phyloP scores from a whole-genome alignment of 1,140 invertebrate genomes.

The Ylistrum balloti region DNA sequence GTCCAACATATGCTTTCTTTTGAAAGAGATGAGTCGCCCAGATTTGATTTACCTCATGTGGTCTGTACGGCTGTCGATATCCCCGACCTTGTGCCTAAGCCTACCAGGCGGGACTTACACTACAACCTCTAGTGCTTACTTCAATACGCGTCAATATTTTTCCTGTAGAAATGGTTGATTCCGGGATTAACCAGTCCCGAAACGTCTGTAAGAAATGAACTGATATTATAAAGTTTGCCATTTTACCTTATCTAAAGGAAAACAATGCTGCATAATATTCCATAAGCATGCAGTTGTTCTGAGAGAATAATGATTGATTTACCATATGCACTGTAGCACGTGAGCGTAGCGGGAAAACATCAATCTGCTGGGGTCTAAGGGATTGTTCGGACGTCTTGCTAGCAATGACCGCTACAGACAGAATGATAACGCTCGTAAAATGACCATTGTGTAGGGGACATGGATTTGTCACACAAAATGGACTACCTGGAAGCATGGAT shows the following conservation, averaged over 20 bases:
- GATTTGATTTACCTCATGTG: constrained; percentile 14
- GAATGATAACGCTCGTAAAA: not conserved
- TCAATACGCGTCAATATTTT: not conserved
- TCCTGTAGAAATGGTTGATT: not conserved
- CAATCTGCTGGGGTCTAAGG: constrained; percentile 13
- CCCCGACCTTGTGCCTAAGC: constrained; percentile 22
- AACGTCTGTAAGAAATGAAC: not conserved
- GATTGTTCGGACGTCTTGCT: not conserved
- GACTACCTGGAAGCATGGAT: constrained; percentile 17
- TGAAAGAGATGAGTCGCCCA: constrained; percentile 32
- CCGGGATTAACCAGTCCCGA: not conserved
- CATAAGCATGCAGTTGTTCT: not conserved
- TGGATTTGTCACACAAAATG: constrained; percentile 10
- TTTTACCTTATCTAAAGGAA: not conserved
- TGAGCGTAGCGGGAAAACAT: constrained; percentile 14
- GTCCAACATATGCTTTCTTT: constrained; percentile 34
- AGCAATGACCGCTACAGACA: not conserved
- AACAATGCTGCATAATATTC: not conserved
- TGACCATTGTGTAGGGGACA: not conserved
- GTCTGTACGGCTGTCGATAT: constrained; percentile 28
- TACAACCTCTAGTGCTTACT: not conserved
- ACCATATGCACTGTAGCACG: constrained; percentile 22
- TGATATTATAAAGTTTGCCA: not conserved
- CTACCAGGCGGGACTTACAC: not conserved
- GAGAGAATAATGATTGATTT: constrained; percentile 19